Conservation (phyloP, 2,113 vertebrate genomes). For the Otis tarda region DNA sequence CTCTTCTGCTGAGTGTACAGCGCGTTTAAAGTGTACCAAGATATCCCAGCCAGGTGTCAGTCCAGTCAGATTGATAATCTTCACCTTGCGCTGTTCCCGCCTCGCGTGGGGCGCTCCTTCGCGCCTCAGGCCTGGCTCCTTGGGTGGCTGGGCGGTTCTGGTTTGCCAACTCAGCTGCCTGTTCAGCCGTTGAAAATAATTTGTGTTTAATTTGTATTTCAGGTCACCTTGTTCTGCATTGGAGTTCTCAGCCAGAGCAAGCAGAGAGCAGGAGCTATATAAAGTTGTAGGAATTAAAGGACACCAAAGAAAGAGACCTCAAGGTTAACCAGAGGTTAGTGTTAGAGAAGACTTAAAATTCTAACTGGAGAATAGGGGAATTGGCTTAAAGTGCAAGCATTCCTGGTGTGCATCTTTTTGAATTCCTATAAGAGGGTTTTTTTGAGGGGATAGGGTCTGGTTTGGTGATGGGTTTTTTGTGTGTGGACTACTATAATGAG, state of each 20-base stretch:
- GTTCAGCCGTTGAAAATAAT: not conserved
- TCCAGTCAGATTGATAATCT: too few relatives aligned
- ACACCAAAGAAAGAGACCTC: not conserved
- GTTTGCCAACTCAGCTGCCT: not conserved
- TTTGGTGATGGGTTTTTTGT: not conserved
- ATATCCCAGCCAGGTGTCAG: too few relatives aligned
- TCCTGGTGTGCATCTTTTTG: not conserved
- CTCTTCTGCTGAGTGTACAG: not conserved
- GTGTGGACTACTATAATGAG: not conserved
- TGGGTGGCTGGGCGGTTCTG: not conserved
- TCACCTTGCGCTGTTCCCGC: too few relatives aligned
- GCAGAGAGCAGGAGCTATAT: not conserved
- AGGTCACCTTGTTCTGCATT: not conserved
- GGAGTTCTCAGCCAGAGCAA: not conserved
- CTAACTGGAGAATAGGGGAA: not conserved
- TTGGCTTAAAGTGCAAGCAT: not conserved
- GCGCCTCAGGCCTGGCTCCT: not conserved
- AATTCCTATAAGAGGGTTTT: not conserved
- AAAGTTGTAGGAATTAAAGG: not conserved
- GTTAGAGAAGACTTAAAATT: not conserved
- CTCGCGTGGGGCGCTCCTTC: not conserved
- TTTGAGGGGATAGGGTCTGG: not conserved
- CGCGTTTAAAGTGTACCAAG: accelerated
- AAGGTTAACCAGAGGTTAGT: not conserved
- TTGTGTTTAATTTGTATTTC: not conserved